These are phyloP conservation scores for Leucoraja erinaceus DNA, from an alignment of 2,113 vertebrate species.

Conservation along the genomic window DNA sequence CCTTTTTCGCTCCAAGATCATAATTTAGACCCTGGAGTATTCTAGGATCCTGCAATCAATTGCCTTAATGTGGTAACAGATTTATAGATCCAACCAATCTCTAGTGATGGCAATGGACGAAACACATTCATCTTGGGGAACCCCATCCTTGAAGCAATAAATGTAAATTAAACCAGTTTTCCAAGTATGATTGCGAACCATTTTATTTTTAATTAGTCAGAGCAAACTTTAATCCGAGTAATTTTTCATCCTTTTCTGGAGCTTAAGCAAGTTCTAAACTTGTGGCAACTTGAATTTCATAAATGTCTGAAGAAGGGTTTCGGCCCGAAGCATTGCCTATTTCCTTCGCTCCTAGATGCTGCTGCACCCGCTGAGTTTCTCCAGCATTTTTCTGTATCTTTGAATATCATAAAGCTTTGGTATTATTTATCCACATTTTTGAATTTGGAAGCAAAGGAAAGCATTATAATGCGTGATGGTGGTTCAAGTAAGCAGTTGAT, in stretches of 20 bases:
- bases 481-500: not conserved
- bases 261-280: not conserved
- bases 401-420: not conserved
- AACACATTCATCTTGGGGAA: not conserved
- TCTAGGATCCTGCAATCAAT: not conserved
- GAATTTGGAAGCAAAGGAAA: not conserved
- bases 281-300: not conserved
- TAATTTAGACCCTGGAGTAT: not conserved
- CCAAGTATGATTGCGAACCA: not conserved
- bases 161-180: not conserved
- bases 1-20: constrained; percentile 38
- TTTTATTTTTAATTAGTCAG: not conserved
- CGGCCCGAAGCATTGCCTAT: no score
- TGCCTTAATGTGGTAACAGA: not conserved
- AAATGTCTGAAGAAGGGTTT: no score
- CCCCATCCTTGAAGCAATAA: not conserved
- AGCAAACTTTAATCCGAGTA: no score
- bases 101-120: not conserved
- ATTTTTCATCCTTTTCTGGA: no score
- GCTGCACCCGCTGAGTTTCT: no score
- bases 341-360: no score
- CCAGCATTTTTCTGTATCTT: no score
- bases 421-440: not conserved
- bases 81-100: not conserved
- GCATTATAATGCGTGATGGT: not conserved